phyloP scores from a whole-genome alignment of 35 echinoderm and acorn worm species.

The Lytechinus variegatus region DNA sequence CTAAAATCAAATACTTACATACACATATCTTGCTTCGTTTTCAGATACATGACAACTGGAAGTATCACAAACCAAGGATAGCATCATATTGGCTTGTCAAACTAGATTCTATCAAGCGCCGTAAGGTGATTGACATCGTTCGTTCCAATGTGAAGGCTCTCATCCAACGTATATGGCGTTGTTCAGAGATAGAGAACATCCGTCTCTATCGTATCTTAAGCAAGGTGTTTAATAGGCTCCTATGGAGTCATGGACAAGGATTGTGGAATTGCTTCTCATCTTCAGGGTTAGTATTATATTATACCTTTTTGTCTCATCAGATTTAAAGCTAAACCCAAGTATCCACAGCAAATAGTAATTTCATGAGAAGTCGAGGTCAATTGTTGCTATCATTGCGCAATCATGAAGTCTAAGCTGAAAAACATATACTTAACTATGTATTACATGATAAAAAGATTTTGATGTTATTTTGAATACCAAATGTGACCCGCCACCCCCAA shows the following conservation, averaged over 20 bases:
- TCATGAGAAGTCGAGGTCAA: no score
- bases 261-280: slow-evolving; percentile 98
- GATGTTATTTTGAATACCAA: no score
- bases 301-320: no score
- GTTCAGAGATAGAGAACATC: slow-evolving; percentile 75
- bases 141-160: slow-evolving; percentile 89
- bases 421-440: no score
- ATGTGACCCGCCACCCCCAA: no score
- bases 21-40: neutral
- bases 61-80: slow-evolving; percentile 99
- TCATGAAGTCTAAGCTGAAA: no score
- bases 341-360: no score
- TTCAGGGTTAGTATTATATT: slow-evolving; percentile 67
- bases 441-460: no score
- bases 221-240: slow-evolving; percentile 88
- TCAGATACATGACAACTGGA: slow-evolving; percentile 94
- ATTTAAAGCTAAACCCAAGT: no score
- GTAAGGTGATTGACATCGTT: slow-evolving; percentile 94
- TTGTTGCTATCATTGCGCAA: no score
- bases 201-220: slow-evolving; percentile 82
- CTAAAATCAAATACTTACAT: no score
- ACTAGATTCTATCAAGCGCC: slow-evolving; percentile 93
- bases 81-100: slow-evolving; percentile 99
- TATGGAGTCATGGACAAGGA: slow-evolving; percentile 97
- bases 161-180: slow-evolving; percentile 79